Evolutionary conservation across 1,140 invertebrate species (phyloP), one percentile per base, ranked within the genome.

Genomic region (Lepidurus arcticus): DNA sequence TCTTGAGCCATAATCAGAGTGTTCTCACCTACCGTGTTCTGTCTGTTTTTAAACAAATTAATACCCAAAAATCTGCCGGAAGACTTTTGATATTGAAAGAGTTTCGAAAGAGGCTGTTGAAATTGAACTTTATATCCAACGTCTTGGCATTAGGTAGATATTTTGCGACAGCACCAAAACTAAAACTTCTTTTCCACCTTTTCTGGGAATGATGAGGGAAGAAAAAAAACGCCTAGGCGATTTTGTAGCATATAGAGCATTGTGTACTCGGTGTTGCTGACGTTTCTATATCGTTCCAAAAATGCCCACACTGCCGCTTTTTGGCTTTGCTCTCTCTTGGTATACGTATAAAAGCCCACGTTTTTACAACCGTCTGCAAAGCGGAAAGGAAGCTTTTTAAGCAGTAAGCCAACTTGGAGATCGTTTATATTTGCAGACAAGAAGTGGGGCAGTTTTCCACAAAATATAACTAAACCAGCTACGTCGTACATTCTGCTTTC

Each of bases 271-370:
- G 53, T 65, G 16, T 65, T 65, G 53, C 53, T 65, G 53, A 65
- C 53, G 53, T 65, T 16, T 65, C 21, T 7, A 16, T 65, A 65
- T 13, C 21, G 53, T 65, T 34, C 53, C 53, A 65, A 65, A 65
- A 65, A 65, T 65, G 53, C 53, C 53, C 53, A 65, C 53, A 65
- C n/a, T 65, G 21, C 53, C n/a, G 53, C 16, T 65, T 65, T 65
- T 21, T 65, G n/a, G 21, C 53, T 65, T 9, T 34, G 34, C 34
- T 13, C n/a, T 65, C 21, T 65, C 16, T n/a, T n/a, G 21, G 21
- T 13, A 65, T 13, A 65, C 16, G 45, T 13, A n/a, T 65, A 65
- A 65, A 65, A 16, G 53, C 16, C 16, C 1, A 8, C 53, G 53
- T 65, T 65, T 65, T 65, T 65, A 65, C 21, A n/a, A 7, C 16